Evolutionary conservation across 2,888 invertebrate genomes (phyloP).

Genomic region (Chalcosyrphus nemorum): DNA sequence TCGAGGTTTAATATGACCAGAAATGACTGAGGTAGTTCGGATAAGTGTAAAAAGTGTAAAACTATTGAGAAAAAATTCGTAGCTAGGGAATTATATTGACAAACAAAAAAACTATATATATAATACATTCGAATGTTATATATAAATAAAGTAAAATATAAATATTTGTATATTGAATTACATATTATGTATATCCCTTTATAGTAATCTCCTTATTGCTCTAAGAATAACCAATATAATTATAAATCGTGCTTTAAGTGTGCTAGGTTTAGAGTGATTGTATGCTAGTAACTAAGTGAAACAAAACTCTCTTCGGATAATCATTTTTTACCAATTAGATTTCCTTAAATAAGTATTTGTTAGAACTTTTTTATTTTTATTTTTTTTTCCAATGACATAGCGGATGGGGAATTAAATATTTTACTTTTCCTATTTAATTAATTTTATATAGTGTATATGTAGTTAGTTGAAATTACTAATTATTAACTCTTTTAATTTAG

Average conservation of each 20-base stretch:
- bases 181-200: conserved; percentile 11
- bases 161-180: conserved; percentile 52
- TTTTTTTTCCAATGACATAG: neutral
- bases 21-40: conserved; percentile 11
- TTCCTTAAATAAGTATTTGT: neutral
- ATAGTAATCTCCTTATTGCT: conserved; percentile 44
- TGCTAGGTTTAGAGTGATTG: conserved; percentile 61
- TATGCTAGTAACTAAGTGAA: conserved; percentile 29
- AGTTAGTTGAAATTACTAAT: no score
- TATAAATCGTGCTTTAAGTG: conserved; percentile 64
- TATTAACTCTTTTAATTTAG: no score
- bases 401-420: conserved; percentile 8
- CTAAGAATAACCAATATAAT: conserved; percentile 21
- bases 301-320: conserved; percentile 11
- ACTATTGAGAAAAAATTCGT: conserved; percentile 44
- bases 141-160: conserved; percentile 23
- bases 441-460: no score
- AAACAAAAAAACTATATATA: neutral
- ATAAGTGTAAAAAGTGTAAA: conserved; percentile 60
- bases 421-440: no score
- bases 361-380: neutral
- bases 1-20: conserved; percentile 18
- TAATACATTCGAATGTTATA: conserved; percentile 23
- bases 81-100: conserved; percentile 67
- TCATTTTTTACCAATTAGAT: conserved; percentile 5